Conservation (phyloP, 2,888 invertebrate species). For the Chouioia cunea region DNA sequence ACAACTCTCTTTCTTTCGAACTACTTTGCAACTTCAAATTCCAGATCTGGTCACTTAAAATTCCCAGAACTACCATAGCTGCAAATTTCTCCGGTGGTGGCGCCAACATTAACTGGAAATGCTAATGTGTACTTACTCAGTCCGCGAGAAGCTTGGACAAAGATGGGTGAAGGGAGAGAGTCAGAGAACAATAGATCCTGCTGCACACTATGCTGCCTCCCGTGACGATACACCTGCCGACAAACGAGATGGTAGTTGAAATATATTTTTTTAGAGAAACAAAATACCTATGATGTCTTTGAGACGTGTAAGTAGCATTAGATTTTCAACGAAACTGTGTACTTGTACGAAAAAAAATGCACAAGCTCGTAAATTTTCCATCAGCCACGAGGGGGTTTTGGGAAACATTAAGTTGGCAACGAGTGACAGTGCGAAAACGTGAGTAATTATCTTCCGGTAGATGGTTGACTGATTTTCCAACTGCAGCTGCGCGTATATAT, state of each 20-base stretch:
- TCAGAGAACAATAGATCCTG: not conserved
- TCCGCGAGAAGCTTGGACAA: constrained; percentile 36
- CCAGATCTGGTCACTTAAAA: constrained; percentile 14
- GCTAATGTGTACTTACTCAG: constrained; percentile 33
- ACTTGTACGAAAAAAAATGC: too few relatives aligned
- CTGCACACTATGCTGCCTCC: too few relatives aligned
- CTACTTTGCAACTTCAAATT: constrained; percentile 19
- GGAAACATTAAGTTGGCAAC: not conserved
- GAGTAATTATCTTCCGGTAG: constrained; percentile 41
- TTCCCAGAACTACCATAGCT: constrained; percentile 17
- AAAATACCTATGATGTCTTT: too few relatives aligned
- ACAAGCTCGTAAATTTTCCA: constrained; percentile 19
- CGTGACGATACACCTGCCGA: too few relatives aligned
- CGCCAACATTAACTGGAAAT: constrained; percentile 10
- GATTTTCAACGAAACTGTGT: too few relatives aligned
- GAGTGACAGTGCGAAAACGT: constrained; percentile 6
- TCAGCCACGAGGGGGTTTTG: not conserved
- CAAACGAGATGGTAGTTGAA: too few relatives aligned
- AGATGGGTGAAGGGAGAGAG: constrained; percentile 1
- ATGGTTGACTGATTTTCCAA: constrained; percentile 34
- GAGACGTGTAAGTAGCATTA: too few relatives aligned
- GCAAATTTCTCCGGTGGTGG: not conserved
- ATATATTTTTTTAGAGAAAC: too few relatives aligned
- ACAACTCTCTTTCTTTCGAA: not conserved
- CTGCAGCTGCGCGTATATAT: too few relatives aligned